Evolutionary conservation across 2,888 invertebrate species (phyloP), one percentile per base, ranked within the genome.

Genomic region (Halictus ligatus): DNA sequence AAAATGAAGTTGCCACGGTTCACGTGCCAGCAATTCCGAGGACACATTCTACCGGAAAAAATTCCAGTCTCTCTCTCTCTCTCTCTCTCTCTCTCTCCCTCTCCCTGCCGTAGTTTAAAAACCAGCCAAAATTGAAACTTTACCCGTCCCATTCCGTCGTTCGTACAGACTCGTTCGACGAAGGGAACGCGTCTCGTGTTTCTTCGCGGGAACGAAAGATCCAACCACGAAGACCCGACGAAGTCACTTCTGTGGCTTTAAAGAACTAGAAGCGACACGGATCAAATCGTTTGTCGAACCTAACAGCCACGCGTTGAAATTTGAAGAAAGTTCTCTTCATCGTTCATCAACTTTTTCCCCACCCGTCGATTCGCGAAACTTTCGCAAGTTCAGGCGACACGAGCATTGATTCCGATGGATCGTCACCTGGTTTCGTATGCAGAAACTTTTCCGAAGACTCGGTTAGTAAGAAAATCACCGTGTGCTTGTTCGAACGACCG

Each of bases 371-470:
- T 60, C 75, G 15, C 21, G 50, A 43, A 84, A 83, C 6, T 78
- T 46, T 43, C 60, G 43, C 72, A 73, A 73, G 60, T 76, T 35
- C 75, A 29, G 29, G 25, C 35, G 2, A 46, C 77, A 69, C 74
- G 48, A 12, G 25, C 74, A 84, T 84, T 43, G 77, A 83, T 80
- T 73, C 73, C 13, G 43, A 13, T n/a, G 18, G 48, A 43, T 18
- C 40, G 43, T 60, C 46, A 25, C 21, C 18, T 46, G 29, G 69
- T 67, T 43, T 43, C 15, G 1, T 58, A 73, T 76, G 71, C 54
- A n/a, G n/a, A n/a, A 35, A 29, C 50, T 81, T 84, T 77, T 12
- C 7, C 60, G 0, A 21, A 54, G 67, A 75, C 72, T 54, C 50
- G 72, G 46, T 76, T 72, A 73, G 21, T 25, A 29, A 54, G 50